Conservation (phyloP, 37 sponge, comb jelly and placozoan species). For the Ianthella basta region DNA sequence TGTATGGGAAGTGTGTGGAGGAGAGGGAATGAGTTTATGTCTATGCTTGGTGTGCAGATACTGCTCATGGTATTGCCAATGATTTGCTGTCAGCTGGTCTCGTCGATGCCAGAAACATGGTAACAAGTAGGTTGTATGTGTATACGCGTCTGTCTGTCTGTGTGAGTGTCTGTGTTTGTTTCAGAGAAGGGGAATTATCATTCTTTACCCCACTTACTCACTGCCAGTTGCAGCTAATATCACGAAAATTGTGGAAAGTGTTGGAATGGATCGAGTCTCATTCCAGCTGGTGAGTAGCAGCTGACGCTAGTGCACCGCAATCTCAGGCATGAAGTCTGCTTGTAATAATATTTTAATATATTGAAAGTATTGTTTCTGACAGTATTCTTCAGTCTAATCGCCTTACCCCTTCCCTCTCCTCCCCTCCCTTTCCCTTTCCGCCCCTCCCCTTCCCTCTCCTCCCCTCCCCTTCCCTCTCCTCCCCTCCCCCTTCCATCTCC, state of each 20-base stretch:
- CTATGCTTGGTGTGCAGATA: constrained; percentile 26
- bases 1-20: too few species aligned
- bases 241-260: constrained; percentile 62
- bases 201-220: background rate
- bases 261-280: constrained; percentile 38
- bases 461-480: too few species aligned
- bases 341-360: too few species aligned
- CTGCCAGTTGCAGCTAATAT: constrained; percentile 75
- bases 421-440: too few species aligned
- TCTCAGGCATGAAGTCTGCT: too few species aligned
- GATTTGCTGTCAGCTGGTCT: constrained; percentile 70
- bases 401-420: too few species aligned
- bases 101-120: constrained; percentile 58
- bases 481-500: too few species aligned
- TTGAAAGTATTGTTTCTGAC: too few species aligned
- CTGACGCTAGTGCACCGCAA: background rate
- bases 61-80: constrained; percentile 67
- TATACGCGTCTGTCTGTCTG: background rate
- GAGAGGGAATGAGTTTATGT: background rate
- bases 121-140: constrained; percentile 39
- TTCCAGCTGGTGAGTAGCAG: constrained; percentile 55
- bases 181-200: background rate
- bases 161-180: background rate
- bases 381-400: too few species aligned
- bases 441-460: too few species aligned